Conservation (phyloP, 2,113 vertebrate genomes). For the Chaetura pelagica region DNA sequence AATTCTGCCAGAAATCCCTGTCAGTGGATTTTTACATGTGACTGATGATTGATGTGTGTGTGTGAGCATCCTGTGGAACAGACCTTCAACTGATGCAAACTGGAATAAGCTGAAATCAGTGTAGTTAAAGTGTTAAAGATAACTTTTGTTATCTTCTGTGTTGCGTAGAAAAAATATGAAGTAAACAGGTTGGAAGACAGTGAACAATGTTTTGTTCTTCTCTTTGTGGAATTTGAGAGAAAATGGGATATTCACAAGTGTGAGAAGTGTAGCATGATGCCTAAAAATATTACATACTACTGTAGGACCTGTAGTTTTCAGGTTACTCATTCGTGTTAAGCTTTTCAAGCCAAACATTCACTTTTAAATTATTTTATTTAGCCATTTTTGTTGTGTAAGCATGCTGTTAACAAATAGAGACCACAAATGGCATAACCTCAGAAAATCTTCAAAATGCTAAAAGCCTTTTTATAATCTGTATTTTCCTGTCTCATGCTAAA, state of each 20-base stretch:
- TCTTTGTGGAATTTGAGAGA: neutral
- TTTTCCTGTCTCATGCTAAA: slow-evolving; percentile 57
- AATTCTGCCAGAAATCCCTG: neutral
- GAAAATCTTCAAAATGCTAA: neutral
- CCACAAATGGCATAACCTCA: neutral
- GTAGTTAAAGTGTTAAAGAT: neutral
- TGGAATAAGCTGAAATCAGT: neutral
- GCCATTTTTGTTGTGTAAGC: neutral
- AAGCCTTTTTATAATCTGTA: neutral
- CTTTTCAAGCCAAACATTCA: neutral
- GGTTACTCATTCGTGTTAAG: neutral
- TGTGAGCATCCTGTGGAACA: neutral
- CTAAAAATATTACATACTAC: neutral
- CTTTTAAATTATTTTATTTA: neutral
- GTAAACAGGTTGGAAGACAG: neutral
- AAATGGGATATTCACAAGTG: neutral
- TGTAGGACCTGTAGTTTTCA: neutral
- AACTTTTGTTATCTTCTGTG: neutral
- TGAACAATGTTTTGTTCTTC: neutral
- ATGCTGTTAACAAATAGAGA: neutral
- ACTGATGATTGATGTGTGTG: neutral
- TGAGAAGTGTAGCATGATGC: neutral
- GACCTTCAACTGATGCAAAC: neutral
- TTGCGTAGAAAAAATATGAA: neutral
- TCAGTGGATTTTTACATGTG: neutral